A percentile compares a stretch with the other conserved stretches of the same genome.
These are phyloP conservation scores for Troides helena DNA, from an alignment of 2,888 invertebrate genomes.

Conservation along the genomic window DNA sequence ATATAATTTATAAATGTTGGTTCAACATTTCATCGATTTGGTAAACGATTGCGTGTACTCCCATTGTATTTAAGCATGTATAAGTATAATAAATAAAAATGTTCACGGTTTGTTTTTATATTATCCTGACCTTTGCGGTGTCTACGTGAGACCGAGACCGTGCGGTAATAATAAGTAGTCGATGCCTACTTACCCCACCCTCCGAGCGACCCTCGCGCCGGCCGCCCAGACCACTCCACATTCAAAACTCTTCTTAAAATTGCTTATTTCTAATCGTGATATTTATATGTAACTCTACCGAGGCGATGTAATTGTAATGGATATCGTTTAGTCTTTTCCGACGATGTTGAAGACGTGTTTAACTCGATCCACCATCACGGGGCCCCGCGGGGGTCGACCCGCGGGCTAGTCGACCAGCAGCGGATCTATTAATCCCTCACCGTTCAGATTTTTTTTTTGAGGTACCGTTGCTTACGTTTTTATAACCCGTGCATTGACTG, in stretches of 20 bases:
- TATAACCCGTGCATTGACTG: not conserved
- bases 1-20: slow-evolving; percentile 31
- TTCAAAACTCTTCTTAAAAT: slow-evolving; percentile 48
- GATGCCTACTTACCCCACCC: slow-evolving; percentile 49
- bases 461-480: slow-evolving; percentile 11
- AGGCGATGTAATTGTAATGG: slow-evolving; percentile 14
- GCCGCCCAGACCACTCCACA: slow-evolving; percentile 50
- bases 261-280: slow-evolving; percentile 43
- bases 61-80: not conserved
- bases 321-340: too few species aligned
- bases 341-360: too few species aligned
- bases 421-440: slow-evolving; percentile 38
- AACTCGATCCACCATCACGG: not conserved
- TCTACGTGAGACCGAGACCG: slow-evolving; percentile 44
- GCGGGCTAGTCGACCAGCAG: slow-evolving; percentile 44
- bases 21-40: slow-evolving; percentile 12
- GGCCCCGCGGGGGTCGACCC: slow-evolving; percentile 53
- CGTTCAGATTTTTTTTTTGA: slow-evolving; percentile 3
- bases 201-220: slow-evolving; percentile 42
- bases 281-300: slow-evolving; percentile 35
- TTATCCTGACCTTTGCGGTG: slow-evolving; percentile 50
- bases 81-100: slow-evolving; percentile 3
- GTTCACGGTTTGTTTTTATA: slow-evolving; percentile 13
- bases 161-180: slow-evolving; percentile 68
- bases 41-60: not conserved